phyloP scores from a whole-genome alignment of 2,888 invertebrate species.

The Chymomyza procnemis region DNA sequence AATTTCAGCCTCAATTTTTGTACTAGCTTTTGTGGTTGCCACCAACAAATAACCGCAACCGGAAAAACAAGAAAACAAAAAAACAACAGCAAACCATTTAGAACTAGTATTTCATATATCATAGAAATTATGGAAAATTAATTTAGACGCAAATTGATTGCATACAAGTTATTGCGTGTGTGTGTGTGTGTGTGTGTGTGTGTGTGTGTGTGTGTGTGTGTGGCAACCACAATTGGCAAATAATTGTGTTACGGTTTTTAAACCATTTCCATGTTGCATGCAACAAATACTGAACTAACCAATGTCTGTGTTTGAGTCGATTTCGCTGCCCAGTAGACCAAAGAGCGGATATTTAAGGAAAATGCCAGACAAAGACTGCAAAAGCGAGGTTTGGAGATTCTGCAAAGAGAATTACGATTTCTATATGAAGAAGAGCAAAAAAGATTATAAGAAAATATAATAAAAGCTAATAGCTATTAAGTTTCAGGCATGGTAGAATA shows the following conservation, averaged over 20 bases:
- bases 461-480: too few relatives aligned
- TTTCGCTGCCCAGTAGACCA: too few relatives aligned
- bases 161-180: slow-evolving; percentile 16
- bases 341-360: too few relatives aligned
- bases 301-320: neutral
- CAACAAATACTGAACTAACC: neutral
- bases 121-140: slow-evolving; percentile 63
- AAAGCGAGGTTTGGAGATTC: too few relatives aligned
- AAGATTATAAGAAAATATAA: too few relatives aligned
- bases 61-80: slow-evolving; percentile 11
- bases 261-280: neutral
- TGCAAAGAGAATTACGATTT: too few relatives aligned
- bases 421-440: too few relatives aligned
- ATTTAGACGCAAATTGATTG: slow-evolving; percentile 54
- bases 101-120: neutral
- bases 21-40: neutral
- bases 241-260: slow-evolving; percentile 50
- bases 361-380: too few relatives aligned
- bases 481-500: too few relatives aligned
- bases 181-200: neutral
- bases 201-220: slow-evolving; percentile 1
- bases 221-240: slow-evolving; percentile 64
- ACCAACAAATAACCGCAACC: slow-evolving; percentile 30
- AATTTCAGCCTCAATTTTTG: neutral
- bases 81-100: slow-evolving; percentile 20